A percentile compares a stretch with the other conserved stretches of the same genome.
phyloP scores from a whole-genome alignment of 2,113 vertebrate species.

The Eonycteris spelaea region DNA sequence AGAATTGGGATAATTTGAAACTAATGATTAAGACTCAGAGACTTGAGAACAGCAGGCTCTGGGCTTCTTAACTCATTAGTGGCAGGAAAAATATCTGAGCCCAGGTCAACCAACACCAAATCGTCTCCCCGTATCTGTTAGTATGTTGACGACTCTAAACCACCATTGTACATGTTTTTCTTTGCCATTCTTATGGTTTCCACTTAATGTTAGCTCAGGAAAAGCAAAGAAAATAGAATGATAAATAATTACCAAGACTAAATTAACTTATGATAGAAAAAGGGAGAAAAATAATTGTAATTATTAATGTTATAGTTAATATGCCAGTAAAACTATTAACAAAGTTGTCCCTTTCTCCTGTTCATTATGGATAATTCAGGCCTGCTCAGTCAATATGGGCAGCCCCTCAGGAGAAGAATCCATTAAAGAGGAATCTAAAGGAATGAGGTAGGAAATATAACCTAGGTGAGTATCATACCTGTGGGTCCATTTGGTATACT shows the following conservation, averaged over 20 bases:
- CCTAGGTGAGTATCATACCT: not conserved
- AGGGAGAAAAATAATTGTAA: not conserved
- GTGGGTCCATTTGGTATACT: not conserved
- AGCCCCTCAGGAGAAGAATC: accelerated
- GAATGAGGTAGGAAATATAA: not conserved
- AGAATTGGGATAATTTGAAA: not conserved
- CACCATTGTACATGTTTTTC: not conserved
- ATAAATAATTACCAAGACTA: not conserved
- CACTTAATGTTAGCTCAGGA: not conserved
- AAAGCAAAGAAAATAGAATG: not conserved
- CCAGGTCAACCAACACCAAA: not conserved
- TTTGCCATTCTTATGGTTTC: not conserved
- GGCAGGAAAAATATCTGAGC: not conserved
- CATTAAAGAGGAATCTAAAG: not conserved
- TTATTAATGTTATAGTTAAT: not conserved
- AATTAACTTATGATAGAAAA: not conserved
- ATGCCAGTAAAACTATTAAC: not conserved
- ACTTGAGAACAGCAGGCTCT: not conserved
- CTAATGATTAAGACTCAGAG: not conserved
- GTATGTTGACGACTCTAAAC: not conserved
- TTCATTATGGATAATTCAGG: not conserved
- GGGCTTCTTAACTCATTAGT: not conserved
- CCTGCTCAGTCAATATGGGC: not conserved
- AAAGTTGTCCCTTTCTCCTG: not conserved
- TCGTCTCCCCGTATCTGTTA: accelerated